phyloP scores from a whole-genome alignment of 23 tunicate genomes.

The Oikopleura dioica region DNA sequence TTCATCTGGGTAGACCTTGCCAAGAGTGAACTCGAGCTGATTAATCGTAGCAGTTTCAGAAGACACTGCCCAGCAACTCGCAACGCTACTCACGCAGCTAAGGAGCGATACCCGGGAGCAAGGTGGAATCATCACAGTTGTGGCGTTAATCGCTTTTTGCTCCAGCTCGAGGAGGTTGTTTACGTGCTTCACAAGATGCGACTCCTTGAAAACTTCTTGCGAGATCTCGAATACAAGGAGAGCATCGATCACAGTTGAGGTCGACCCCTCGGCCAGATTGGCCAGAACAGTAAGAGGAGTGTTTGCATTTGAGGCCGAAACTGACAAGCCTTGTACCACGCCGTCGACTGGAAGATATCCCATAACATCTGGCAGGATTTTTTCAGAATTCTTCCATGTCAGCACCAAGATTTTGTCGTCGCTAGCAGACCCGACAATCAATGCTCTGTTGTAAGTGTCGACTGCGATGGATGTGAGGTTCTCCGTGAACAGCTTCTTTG shows the following conservation, averaged over 20 bases:
- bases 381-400: background rate
- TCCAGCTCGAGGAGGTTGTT: background rate
- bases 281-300: background rate
- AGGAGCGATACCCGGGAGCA: background rate
- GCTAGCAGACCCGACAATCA: background rate
- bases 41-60: background rate
- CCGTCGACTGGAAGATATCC: constrained; percentile 2
- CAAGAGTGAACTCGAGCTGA: background rate
- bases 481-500: no score
- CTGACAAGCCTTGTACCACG: background rate
- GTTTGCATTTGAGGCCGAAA: background rate
- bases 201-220: background rate
- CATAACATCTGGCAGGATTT: no score
- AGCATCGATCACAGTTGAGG: background rate
- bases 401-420: background rate
- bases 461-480: no score
- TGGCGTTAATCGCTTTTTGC: background rate
- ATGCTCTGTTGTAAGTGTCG: background rate
- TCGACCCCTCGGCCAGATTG: background rate
- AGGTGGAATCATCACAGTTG: background rate
- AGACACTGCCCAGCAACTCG: background rate
- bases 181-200: background rate
- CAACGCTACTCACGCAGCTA: background rate
- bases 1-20: background rate
- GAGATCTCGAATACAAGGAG: background rate